These are phyloP conservation scores for Apamea crenata DNA, from an alignment of 2,888 invertebrate genomes.

Conservation along the genomic window DNA sequence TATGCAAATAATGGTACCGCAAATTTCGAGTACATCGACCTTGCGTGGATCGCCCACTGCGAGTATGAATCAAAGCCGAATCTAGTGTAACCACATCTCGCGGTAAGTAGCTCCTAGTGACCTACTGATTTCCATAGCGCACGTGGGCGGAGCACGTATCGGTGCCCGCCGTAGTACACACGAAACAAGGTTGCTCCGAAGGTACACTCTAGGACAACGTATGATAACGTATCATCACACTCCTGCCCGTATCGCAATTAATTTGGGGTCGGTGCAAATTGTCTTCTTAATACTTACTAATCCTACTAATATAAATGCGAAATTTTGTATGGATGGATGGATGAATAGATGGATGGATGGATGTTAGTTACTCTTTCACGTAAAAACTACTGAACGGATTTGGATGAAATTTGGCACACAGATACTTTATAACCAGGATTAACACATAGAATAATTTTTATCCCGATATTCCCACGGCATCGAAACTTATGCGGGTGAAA, in stretches of 20 bases:
- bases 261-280: neutral
- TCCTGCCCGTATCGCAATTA: neutral
- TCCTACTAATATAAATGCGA: no score
- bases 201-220: neutral
- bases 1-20: slow-evolving; percentile 89
- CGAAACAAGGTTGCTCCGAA: slow-evolving; percentile 33
- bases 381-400: no score
- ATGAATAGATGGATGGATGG: no score
- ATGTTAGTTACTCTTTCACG: no score
- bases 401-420: no score
- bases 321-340: no score
- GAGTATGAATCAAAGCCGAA: slow-evolving; percentile 83
- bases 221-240: neutral
- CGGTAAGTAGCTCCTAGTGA: slow-evolving; percentile 84
- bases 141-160: slow-evolving; percentile 79
- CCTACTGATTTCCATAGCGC: slow-evolving; percentile 88
- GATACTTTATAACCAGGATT: no score
- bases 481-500: no score
- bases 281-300: no score
- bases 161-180: slow-evolving; percentile 67
- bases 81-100: slow-evolving; percentile 78
- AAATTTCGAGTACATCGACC: slow-evolving; percentile 89
- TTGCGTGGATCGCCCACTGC: slow-evolving; percentile 84
- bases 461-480: no score
- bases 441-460: no score